Base-by-base conservation (phyloP, 2,113 vertebrate genomes). In the Sebastes fasciatus region DNA sequence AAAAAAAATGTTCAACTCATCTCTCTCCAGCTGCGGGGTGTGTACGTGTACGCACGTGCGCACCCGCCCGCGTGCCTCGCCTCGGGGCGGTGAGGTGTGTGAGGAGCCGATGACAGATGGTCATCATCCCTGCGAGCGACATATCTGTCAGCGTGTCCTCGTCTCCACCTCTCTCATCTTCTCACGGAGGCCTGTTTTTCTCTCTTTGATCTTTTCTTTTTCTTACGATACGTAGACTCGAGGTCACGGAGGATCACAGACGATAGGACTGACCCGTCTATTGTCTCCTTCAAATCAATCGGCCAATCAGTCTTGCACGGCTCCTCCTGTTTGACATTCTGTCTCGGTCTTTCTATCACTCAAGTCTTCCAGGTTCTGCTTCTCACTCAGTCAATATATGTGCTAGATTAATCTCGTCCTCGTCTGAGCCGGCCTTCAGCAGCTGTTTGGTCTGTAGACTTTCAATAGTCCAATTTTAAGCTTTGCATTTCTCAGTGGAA, bases 231-330 rank as follows among this genome's bases (percentile, higher is more conserved):
- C 42, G 61, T 26, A 26, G 57, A 46, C 67, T 21, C 1, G 77
- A 86, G 91, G 85, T 93, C 86, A 79, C 45, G 66, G 82, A 79
- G 84, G 72, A 86, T 81, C 52, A 67, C 77, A 88, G 77, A 89
- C 81, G 74, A 84, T 69, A 52, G 71, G 55, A 79, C 75, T 66
- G 74, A 89, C 79, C 88, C 46, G 52, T 84, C 70, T 71, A 17
- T 61, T 76, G 77, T 82, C 71, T 83, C 74, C 72, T 72, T 90
- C 77, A 70, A 26, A 67, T 89, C 79, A 73, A 61, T 79, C 48
- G 49, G 13, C 51, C 74, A 51, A 55, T 85, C 42, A 57, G 48
- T 85, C 72, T 78, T 73, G 86, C 43, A 52, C 17, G 4, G 45
- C 43, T 40, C 57, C 51, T 66, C 42, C 80, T 64, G 60, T 77